These are phyloP conservation scores for Gnathonemus longibarbis DNA, from an alignment of 2,113 vertebrate genomes.

Conservation along the genomic window DNA sequence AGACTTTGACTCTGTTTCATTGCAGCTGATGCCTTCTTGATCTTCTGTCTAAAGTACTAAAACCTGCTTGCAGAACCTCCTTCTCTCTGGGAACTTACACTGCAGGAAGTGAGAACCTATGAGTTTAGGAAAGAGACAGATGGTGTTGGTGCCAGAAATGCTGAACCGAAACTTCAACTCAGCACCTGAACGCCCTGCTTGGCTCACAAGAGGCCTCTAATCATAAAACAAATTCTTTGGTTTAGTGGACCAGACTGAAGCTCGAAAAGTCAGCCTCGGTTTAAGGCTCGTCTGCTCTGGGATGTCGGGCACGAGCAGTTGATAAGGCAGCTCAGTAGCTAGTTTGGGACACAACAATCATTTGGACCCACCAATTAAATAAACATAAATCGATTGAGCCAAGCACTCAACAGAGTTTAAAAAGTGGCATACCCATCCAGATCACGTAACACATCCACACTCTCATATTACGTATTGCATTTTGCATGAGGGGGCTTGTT, in stretches of 20 bases:
- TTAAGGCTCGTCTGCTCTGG: background rate
- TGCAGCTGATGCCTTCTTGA: background rate
- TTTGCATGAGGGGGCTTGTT: slow-evolving; percentile 48
- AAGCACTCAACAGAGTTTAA: background rate
- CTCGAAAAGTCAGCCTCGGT: background rate
- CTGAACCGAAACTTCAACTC: background rate
- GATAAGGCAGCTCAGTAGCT: background rate
- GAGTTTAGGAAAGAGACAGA: background rate
- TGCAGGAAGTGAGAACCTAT: background rate
- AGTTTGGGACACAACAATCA: background rate
- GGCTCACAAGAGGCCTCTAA: background rate
- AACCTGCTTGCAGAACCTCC: background rate
- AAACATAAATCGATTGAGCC: background rate
- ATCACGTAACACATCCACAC: slow-evolving; percentile 16
- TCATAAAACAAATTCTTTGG: background rate
- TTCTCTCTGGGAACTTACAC: background rate
- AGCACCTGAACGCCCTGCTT: background rate
- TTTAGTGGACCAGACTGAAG: background rate
- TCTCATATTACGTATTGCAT: slow-evolving; percentile 50
- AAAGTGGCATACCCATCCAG: background rate
- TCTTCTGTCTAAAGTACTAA: background rate
- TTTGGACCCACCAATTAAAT: background rate
- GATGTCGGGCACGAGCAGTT: background rate
- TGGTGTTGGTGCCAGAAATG: background rate
- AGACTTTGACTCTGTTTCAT: background rate